Evolutionary conservation across 2,113 vertebrate genomes (phyloP).

Genomic region (Oncorhynchus tshawytscha): DNA sequence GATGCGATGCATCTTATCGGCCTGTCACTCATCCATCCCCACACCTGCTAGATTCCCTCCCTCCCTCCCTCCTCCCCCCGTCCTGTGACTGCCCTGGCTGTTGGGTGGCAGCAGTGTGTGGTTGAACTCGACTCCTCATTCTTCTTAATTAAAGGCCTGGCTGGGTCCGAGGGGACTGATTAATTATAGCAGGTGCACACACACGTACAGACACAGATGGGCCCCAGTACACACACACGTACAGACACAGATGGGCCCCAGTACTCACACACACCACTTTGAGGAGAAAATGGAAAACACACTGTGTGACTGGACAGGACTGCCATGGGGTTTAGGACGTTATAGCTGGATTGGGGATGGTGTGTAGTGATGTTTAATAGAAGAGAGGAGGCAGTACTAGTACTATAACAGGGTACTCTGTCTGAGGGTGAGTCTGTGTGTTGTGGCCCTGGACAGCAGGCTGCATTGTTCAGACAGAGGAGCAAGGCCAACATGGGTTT

Average conservation of each 20-base stretch:
- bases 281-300: no score
- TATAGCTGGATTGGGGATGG: not conserved
- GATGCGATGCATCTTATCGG: constrained; percentile 61
- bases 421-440: not conserved
- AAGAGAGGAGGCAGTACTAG: not conserved
- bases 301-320: not conserved
- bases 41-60: constrained; percentile 44
- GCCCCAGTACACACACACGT: not conserved
- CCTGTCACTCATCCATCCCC: constrained; percentile 50
- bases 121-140: constrained; percentile 13
- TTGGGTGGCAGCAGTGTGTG: not conserved
- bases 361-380: not conserved
- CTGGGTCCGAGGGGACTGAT: constrained; percentile 52
- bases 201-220: constrained; percentile 45
- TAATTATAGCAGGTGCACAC: constrained; percentile 61
- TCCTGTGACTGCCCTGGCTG: not conserved
- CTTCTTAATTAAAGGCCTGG: constrained; percentile 63
- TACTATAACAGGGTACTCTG: not conserved
- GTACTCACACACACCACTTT: not conserved
- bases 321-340: not conserved
- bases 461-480: not conserved
- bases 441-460: not conserved
- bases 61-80: not conserved
- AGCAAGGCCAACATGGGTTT: not conserved
- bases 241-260: constrained; percentile 34